These are phyloP conservation scores for Frankliniella intonsa DNA, from an alignment of 2,888 invertebrate species.

Conservation along the genomic window DNA sequence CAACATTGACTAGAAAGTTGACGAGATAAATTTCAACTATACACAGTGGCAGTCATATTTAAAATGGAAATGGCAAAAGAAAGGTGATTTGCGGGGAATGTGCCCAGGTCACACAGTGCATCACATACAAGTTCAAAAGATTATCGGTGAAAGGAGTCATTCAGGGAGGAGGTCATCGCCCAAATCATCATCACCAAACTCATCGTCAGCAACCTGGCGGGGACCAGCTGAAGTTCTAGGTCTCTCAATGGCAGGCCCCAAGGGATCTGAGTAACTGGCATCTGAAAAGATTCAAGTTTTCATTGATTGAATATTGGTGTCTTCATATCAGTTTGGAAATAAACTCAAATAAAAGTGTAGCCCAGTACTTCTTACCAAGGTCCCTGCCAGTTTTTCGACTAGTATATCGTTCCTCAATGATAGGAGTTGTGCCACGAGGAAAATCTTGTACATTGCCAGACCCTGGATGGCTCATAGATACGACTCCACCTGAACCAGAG, in stretches of 20 bases:
- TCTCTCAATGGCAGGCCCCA: conserved; percentile 53
- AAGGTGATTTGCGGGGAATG: not conserved
- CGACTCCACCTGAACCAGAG: conserved; percentile 49
- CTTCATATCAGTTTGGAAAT: too few relatives aligned
- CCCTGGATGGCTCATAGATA: not conserved
- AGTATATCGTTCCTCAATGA: not conserved
- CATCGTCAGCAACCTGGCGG: conserved; percentile 54
- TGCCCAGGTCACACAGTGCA: not conserved
- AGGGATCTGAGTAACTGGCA: conserved; percentile 53
- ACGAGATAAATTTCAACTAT: too few relatives aligned
- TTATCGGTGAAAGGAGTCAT: conserved; percentile 42
- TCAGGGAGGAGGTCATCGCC: conserved; percentile 68
- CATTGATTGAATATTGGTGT: too few relatives aligned
- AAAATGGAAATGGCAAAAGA: not conserved
- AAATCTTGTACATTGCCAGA: not conserved
- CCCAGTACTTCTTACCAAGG: too few relatives aligned
- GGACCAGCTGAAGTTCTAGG: conserved; percentile 53
- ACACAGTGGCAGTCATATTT: too few relatives aligned
- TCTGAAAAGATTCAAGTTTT: conserved; percentile 44
- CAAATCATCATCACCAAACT: conserved; percentile 67
- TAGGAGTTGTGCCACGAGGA: not conserved
- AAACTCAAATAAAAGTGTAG: too few relatives aligned
- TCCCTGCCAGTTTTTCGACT: too few relatives aligned
- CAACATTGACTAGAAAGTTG: too few relatives aligned
- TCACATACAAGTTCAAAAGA: not conserved